Evolutionary conservation across 1,140 invertebrate genomes (phyloP).

Genomic region (Panagrolaimus sp.): DNA sequence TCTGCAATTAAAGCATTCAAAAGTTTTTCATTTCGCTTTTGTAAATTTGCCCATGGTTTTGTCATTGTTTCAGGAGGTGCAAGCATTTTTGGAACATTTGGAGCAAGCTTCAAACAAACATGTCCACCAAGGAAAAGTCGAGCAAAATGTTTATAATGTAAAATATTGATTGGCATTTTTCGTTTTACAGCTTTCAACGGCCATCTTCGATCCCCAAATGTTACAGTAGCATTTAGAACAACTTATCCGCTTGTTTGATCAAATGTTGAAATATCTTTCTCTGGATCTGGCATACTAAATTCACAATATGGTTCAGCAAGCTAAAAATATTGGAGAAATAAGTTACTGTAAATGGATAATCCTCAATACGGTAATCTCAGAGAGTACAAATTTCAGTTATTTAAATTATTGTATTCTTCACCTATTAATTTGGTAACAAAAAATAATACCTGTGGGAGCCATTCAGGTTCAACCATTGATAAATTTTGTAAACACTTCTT

Average conservation of each 20-base stretch:
- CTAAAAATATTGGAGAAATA: neutral
- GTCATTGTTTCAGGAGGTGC: conserved; percentile 73
- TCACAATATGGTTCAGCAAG: conserved; percentile 34
- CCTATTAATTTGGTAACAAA: too few relatives aligned
- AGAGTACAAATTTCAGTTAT: too few relatives aligned
- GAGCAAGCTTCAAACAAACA: conserved; percentile 70
- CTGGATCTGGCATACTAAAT: conserved; percentile 25
- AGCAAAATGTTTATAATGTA: conserved; percentile 78
- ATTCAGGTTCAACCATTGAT: conserved; percentile 84
- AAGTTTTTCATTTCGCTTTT: conserved; percentile 73
- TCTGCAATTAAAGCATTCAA: conserved; percentile 69
- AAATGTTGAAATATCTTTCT: conserved; percentile 25
- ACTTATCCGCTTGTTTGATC: conserved; percentile 28
- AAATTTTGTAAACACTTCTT: conserved; percentile 62
- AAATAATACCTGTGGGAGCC: conserved; percentile 68
- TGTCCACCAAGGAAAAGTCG: conserved; percentile 75
- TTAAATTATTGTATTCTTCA: too few relatives aligned
- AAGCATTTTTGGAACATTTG: conserved; percentile 68
- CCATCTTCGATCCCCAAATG: conserved; percentile 70
- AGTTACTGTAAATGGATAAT: too few relatives aligned
- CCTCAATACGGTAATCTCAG: too few relatives aligned
- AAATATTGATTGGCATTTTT: conserved; percentile 71
- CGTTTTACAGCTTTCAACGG: conserved; percentile 71
- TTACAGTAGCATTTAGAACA: conserved; percentile 23
- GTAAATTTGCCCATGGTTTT: conserved; percentile 80